Conservation (phyloP, 1,140 invertebrate species). For the Drosophila hydei region DNA sequence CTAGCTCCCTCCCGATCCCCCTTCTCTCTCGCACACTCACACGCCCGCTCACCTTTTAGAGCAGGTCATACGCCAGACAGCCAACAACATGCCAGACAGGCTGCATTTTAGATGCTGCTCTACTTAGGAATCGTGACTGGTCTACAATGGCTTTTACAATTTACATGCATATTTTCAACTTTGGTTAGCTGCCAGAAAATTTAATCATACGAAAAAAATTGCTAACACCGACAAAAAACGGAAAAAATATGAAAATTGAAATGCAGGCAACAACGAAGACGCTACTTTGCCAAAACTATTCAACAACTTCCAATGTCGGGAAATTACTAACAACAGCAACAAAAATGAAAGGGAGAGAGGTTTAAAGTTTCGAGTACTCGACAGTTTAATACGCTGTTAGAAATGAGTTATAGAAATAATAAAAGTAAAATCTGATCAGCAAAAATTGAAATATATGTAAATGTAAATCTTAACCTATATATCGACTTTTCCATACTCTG, state of each 20-base stretch:
- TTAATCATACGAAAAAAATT: conserved; percentile 41
- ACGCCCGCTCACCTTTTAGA: background rate
- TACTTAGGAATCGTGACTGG: conserved; percentile 72
- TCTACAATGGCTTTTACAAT: conserved; percentile 61
- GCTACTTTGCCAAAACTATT: conserved; percentile 34
- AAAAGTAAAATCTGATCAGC: background rate
- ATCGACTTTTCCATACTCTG: no score
- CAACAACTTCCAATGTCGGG: conserved; percentile 60
- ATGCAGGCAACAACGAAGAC: conserved; percentile 44
- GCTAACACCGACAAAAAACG: conserved; percentile 1
- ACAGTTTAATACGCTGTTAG: background rate
- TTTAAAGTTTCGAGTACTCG: background rate
- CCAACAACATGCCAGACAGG: conserved; percentile 32
- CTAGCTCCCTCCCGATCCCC: background rate
- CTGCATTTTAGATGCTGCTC: conserved; percentile 61
- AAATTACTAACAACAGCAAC: conserved; percentile 55
- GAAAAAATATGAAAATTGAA: conserved; percentile 61
- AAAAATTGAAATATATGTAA: background rate
- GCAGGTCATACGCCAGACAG: conserved; percentile 27
- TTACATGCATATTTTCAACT: conserved; percentile 71
- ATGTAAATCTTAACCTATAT: no score
- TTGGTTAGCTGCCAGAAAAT: conserved; percentile 52
- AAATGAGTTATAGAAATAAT: no score
- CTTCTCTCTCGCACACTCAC: background rate
- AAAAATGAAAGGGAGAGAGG: background rate